These are phyloP conservation scores for Eptatretus burgeri DNA, from an alignment of 2,113 vertebrate genomes.

Conservation along the genomic window DNA sequence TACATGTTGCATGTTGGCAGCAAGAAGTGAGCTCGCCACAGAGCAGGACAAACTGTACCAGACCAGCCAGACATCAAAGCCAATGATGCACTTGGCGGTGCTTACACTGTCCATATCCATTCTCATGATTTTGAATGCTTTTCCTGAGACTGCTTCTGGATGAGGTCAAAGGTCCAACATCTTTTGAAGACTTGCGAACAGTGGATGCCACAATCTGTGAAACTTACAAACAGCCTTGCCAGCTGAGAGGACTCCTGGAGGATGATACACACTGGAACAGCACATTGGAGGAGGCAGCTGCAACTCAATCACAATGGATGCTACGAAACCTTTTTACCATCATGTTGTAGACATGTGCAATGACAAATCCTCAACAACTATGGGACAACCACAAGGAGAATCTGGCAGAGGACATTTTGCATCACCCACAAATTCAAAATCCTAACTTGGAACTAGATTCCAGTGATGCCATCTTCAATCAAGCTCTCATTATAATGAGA, in stretches of 20 bases:
- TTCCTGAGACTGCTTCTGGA: neutral
- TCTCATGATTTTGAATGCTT: neutral
- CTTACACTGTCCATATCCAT: too few relatives aligned
- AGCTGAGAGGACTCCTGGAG: neutral
- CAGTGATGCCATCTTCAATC: constrained; percentile 3
- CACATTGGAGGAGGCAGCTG: constrained; percentile 1
- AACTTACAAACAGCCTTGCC: constrained; percentile 1
- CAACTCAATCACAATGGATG: neutral
- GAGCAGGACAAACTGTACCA: too few relatives aligned
- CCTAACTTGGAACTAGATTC: too few relatives aligned
- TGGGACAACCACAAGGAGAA: constrained; percentile 4
- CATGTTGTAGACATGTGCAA: neutral
- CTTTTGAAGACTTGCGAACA: neutral
- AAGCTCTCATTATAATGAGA: constrained; percentile 3
- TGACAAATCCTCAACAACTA: neutral
- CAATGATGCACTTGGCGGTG: neutral
- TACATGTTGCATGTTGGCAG: too few relatives aligned
- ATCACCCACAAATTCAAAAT: too few relatives aligned
- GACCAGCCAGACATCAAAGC: neutral
- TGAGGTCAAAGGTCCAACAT: constrained; percentile 1
- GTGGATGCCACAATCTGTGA: constrained; percentile 2
- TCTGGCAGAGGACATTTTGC: constrained; percentile 5
- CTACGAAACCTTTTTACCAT: neutral
- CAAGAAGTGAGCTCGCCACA: too few relatives aligned
- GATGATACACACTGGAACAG: neutral